Evolutionary conservation across 2,113 vertebrate genomes (phyloP).

Genomic region (Carassius carassius): DNA sequence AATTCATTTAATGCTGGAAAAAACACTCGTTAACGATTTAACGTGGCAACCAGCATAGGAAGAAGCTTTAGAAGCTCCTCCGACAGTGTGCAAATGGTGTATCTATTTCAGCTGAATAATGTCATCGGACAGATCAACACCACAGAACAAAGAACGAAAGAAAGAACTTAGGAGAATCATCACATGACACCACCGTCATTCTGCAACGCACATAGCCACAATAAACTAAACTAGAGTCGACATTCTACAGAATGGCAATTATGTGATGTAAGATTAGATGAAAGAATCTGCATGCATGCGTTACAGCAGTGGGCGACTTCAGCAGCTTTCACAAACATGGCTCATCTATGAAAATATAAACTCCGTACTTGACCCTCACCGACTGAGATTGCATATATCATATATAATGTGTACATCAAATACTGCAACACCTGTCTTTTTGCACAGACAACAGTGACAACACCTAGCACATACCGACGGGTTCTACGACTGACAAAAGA

Average conservation of each 20-base stretch:
- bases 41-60: background rate
- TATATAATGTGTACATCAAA: constrained; percentile 53
- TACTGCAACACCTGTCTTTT: constrained; percentile 47
- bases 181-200: constrained; percentile 41
- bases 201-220: constrained; percentile 39
- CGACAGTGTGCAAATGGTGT: background rate
- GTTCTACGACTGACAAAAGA: constrained; percentile 45
- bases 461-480: constrained; percentile 50
- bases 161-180: background rate
- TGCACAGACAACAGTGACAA: constrained; percentile 42
- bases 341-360: constrained; percentile 45
- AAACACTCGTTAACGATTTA: background rate
- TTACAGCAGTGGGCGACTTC: constrained; percentile 19
- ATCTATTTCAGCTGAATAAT: constrained; percentile 15
- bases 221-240: constrained; percentile 22
- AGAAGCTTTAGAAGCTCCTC: background rate
- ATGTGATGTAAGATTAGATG: constrained; percentile 33
- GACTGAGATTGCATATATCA: constrained; percentile 53
- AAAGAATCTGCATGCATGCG: constrained; percentile 47
- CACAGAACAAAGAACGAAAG: constrained; percentile 16
- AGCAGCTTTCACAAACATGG: constrained; percentile 39
- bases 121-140: constrained; percentile 2
- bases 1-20: background rate
- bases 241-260: constrained; percentile 43
- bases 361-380: constrained; percentile 21